Base-by-base conservation (phyloP, 2,888 invertebrate genomes). In the Campopleginae sp. region DNA sequence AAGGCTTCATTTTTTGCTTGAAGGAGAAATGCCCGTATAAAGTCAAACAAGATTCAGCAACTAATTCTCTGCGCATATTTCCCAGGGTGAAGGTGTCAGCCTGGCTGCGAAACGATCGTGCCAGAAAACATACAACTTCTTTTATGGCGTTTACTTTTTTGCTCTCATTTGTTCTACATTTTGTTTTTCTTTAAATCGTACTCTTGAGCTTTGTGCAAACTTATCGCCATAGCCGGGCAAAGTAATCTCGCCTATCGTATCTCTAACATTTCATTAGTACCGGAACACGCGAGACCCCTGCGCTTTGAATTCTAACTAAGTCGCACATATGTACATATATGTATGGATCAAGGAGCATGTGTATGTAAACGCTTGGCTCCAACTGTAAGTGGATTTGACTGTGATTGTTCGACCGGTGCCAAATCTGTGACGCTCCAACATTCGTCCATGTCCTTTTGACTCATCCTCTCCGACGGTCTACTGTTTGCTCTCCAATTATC, bases 401-500 rank as follows among this genome's bases (percentile, higher is more conserved):
- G 88, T 86, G 84, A 87, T 88, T 84, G 86, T 74, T 85, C 84
- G 85, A 44, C 75, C 83, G 72, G 84, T 86, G 88, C 86, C 87
- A 88, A 89, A 88, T 88, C 87, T 82, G 51, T 71, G 79, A 82
- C 48, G 68, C 66, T 63, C 78, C 17, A 78, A 77, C 42, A 54
- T 68, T 66, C 58, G 77, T 82, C 66, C 72, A 74, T 68, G 51
- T 75, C 65, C 76, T 66, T 70, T 31, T 33, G 10, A 27, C 65
- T 19, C 63, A 19, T 44, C n/a, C 44, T 10, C 44, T 76, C 79
- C 42, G 63, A 46, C 80, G 71, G 17, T 88, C 86, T 79, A 82
- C 84, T 83, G 75, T 88, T 89, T 89, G 88, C 72, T 87, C 86
- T 87, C 80, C 86, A 88, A 88, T 89, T 90, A 90, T 89, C 86